phyloP scores from a whole-genome alignment of 2,113 vertebrate genomes.

The Herpetotheres cachinnans region DNA sequence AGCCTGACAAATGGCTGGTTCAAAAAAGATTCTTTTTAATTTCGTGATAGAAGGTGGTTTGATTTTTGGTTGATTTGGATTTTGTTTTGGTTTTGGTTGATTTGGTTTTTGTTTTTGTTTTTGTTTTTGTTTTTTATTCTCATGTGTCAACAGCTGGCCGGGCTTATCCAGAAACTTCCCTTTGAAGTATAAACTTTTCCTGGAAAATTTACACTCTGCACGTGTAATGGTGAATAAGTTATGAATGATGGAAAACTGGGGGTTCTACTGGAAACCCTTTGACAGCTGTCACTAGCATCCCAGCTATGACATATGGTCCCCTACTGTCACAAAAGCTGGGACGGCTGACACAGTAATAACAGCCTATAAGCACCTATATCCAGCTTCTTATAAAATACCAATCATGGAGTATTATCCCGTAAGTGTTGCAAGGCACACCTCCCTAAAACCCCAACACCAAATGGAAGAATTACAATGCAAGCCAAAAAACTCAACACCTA shows the following conservation, averaged over 20 bases:
- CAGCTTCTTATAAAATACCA: background rate
- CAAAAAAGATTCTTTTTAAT: background rate
- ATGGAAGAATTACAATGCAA: background rate
- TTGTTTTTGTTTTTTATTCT: background rate
- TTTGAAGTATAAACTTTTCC: background rate
- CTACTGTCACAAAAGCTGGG: background rate
- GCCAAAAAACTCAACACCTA: background rate
- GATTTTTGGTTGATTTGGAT: background rate
- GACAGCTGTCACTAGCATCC: background rate
- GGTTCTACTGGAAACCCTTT: background rate
- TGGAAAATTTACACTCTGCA: background rate
- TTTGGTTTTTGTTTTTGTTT: too few species aligned
- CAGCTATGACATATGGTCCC: background rate
- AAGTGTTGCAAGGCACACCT: background rate
- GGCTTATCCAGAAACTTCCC: background rate
- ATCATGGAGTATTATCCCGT: background rate
- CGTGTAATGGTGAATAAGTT: background rate
- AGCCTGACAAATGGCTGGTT: background rate
- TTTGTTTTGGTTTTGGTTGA: background rate
- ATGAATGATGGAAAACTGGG: background rate
- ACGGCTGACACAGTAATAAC: background rate
- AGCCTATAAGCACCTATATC: background rate
- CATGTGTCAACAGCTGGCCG: background rate
- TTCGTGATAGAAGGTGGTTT: background rate
- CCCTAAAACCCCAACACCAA: background rate